Conservation (phyloP, 64 coral and sea anemone species). For the Hydrozoanthus tunicans region DNA sequence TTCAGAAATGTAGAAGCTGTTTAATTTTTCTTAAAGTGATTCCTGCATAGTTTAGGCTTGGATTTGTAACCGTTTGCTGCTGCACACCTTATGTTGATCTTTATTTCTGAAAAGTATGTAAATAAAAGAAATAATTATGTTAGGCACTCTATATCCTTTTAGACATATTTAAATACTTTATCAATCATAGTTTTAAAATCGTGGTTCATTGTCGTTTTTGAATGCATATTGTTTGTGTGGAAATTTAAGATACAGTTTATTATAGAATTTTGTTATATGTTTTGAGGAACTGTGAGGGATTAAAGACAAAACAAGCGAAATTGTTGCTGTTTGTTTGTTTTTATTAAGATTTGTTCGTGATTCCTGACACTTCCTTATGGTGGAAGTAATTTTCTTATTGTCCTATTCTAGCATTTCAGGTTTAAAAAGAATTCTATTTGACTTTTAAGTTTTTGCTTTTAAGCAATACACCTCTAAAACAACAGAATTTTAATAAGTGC, state of each 20-base stretch:
- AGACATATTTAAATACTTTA: not conserved
- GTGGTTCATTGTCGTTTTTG: not conserved
- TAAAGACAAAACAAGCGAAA: not conserved
- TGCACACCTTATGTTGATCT: not conserved
- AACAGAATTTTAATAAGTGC: no score
- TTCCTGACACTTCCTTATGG: no score
- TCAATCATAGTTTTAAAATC: constrained; percentile 7
- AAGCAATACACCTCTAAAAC: no score
- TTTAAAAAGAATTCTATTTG: no score
- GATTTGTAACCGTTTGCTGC: not conserved
- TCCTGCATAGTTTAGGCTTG: not conserved
- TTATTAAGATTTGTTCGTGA: no score
- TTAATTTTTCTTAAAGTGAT: not conserved
- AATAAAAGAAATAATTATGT: not conserved
- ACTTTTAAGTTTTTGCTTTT: no score
- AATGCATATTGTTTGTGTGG: not conserved
- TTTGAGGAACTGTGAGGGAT: not conserved
- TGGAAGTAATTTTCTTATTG: no score
- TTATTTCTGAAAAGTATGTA: not conserved
- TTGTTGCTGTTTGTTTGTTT: no score
- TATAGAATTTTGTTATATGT: not conserved
- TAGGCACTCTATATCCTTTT: not conserved
- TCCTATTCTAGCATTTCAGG: no score
- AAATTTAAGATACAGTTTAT: not conserved
- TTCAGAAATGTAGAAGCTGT: not conserved